Evolutionary conservation across 2,797 vertebrate species (phyloP), one percentile per base, ranked within the genome.

Genomic region (Pangasius krempfi): DNA sequence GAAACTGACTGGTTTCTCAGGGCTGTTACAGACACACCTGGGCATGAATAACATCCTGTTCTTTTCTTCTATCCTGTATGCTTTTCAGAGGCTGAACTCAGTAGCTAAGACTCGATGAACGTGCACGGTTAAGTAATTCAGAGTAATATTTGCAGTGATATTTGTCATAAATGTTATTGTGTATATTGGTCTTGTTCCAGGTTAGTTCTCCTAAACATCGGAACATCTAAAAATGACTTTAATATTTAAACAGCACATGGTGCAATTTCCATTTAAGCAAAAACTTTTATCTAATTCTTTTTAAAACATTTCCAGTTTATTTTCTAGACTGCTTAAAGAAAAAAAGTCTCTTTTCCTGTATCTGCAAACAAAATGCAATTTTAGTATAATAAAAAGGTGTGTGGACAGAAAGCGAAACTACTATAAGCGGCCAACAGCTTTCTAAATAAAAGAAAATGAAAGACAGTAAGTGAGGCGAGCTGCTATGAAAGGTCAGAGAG

Each of bases 401-500:
- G 47, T 73, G 83, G 62, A 50, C 20, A 30, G 81, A 87, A 64
- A 68, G 27, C 13, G 44, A 82, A 73, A n/a, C 33, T 47, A 80
- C 78, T 84, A 52, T 80, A 84, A 91, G 92, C 40, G 90, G 88
- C 92, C 73, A 52, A 62, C 44, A 80, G 87, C 13, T 79, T 27
- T 70, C 50, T 81, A 64, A 87, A 89, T 90, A 44, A 86, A 80
- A 52, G 66, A 89, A 86, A 84, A 86, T 79, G 86, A 86, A 84
- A 70, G 58, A 60, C 33, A 30, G 27, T 90, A 72, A 84, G 50
- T 12, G 83, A 86, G 73, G 88, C 88, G 73, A 83, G 76, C 82
- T 87, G 87, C 88, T 87, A 92, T 92, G 89, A 93, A 95, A 93
- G 91, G 93, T 93, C 92, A 90, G 78, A 79, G 64, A 89, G 85